These are phyloP conservation scores for Caenorhabditis wallacei DNA, from an alignment of 2,888 invertebrate species.

Conservation along the genomic window DNA sequence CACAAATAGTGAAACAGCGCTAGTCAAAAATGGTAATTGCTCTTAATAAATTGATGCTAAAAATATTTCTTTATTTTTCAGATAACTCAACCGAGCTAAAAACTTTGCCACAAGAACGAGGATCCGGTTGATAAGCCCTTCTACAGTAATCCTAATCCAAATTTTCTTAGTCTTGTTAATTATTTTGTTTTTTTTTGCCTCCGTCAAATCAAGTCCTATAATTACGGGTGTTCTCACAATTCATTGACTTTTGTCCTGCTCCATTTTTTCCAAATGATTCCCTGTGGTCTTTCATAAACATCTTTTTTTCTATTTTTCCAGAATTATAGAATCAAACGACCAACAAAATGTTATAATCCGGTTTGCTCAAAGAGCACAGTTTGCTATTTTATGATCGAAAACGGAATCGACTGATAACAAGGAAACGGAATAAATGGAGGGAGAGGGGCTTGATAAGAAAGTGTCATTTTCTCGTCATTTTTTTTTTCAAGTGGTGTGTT, in stretches of 20 bases:
- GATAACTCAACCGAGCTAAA: conserved; percentile 43
- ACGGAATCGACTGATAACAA: conserved; percentile 41
- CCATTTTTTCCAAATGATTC: conserved; percentile 4
- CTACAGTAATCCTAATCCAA: background rate
- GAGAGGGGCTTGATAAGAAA: background rate
- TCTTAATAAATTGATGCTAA: too few relatives aligned
- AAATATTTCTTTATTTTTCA: conserved; percentile 11
- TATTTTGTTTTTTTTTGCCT: background rate
- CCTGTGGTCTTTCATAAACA: too few relatives aligned
- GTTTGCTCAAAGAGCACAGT: conserved; percentile 24
- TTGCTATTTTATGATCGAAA: conserved; percentile 13
- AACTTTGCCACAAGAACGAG: conserved; percentile 33
- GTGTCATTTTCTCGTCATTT: conserved; percentile 20
- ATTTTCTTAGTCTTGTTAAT: conserved; percentile 3
- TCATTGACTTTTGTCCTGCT: conserved; percentile 31
- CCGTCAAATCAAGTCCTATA: conserved; percentile 3
- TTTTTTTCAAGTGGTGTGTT: background rate
- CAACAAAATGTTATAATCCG: conserved; percentile 17
- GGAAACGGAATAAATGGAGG: conserved; percentile 24
- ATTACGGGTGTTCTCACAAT: conserved; percentile 21
- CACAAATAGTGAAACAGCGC: conserved; percentile 28
- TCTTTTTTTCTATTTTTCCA: background rate
- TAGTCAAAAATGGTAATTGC: conserved; percentile 55
- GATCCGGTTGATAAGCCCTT: conserved; percentile 27
- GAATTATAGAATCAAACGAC: conserved; percentile 9